A percentile compares a stretch with the other conserved stretches of the same genome.
Conservation (phyloP, 2,113 vertebrate genomes). For the Tautogolabrus adspersus region DNA sequence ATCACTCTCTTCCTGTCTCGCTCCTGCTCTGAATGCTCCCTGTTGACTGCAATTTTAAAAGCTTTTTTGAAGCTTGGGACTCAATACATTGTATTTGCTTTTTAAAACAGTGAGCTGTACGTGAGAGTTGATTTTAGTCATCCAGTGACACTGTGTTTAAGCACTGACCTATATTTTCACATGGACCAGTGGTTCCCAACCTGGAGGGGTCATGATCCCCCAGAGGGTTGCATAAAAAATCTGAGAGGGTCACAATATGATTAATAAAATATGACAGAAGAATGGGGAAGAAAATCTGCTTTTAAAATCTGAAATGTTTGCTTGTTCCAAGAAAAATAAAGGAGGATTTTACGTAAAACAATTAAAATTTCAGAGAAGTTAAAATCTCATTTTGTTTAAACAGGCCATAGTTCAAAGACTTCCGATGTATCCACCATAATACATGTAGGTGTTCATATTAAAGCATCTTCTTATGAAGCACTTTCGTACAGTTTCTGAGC, state of each 20-base stretch:
- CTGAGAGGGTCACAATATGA: neutral
- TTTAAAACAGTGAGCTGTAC: neutral
- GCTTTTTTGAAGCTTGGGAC: neutral
- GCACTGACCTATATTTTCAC: neutral
- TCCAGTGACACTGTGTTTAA: neutral
- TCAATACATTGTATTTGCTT: neutral
- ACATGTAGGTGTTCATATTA: no score
- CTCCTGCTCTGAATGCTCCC: constrained; percentile 6
- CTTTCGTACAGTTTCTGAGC: no score
- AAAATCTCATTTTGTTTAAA: neutral
- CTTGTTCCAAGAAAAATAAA: neutral
- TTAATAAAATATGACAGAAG: constrained; percentile 5
- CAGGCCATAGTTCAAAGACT: neutral
- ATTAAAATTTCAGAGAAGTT: neutral
- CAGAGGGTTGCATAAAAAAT: neutral
- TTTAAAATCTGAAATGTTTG: neutral
- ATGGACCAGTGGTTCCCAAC: neutral
- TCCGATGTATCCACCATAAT: no score
- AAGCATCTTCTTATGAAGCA: no score
- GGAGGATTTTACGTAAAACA: neutral
- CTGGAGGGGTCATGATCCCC: neutral
- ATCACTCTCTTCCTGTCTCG: constrained; percentile 50
- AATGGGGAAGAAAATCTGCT: neutral
- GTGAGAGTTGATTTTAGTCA: neutral
- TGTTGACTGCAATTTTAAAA: constrained; percentile 3